A percentile compares a stretch with the other conserved stretches of the same genome.
phyloP scores from a whole-genome alignment of 2,113 vertebrate genomes.

The Laticauda laticaudata region DNA sequence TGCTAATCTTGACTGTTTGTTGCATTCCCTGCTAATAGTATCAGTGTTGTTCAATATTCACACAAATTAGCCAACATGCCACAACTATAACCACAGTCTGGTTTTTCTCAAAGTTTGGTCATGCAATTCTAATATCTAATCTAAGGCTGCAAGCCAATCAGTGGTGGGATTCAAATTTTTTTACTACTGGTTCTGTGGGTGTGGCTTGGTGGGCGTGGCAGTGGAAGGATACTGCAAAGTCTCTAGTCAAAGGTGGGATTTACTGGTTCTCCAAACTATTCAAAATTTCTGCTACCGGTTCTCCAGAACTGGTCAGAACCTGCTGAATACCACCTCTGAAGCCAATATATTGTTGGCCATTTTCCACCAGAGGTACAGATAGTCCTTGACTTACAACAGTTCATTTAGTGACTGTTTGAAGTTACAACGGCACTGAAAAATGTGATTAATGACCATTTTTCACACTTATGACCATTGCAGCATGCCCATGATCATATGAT shows the following conservation, averaged over 20 bases:
- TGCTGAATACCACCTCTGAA: background rate
- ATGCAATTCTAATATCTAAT: background rate
- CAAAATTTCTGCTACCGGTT: no score
- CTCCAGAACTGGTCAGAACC: no score
- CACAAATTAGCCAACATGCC: background rate
- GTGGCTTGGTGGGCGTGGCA: no score
- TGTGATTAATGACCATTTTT: no score
- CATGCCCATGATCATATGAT: no score
- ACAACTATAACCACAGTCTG: background rate
- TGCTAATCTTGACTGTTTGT: background rate
- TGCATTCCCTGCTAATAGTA: background rate
- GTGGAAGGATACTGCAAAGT: no score
- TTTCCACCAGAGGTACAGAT: background rate
- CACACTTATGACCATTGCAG: no score
- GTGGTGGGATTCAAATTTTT: no score
- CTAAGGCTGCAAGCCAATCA: background rate
- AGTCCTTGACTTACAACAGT: background rate
- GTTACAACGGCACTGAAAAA: background rate
- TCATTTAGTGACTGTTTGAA: background rate
- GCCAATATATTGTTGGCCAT: background rate
- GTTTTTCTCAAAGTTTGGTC: background rate
- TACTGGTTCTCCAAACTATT: no score
- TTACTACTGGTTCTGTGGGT: no score
- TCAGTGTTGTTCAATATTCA: background rate
- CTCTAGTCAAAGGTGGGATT: no score